Percentiles rank a stretch among this genome's conserved stretches.
Conservation (phyloP, 2,113 vertebrate species). For the Tragelaphus imberbis region DNA sequence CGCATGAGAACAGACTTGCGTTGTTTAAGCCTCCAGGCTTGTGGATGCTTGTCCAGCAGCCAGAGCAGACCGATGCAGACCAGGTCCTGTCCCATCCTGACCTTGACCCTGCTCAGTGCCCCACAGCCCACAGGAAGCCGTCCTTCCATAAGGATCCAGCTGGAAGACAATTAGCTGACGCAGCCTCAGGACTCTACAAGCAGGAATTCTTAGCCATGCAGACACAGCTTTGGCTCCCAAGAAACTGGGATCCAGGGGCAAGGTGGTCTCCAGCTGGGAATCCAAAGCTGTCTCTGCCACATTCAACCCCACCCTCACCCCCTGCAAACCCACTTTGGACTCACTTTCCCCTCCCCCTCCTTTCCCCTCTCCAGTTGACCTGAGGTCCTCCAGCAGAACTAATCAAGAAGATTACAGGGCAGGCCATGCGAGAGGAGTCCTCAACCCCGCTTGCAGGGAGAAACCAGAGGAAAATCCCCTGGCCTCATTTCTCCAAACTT, state of each 20-base stretch:
- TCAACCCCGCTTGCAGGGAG: fast-evolving
- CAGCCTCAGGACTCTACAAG: not conserved
- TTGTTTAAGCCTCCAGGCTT: not conserved
- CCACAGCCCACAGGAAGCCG: not conserved
- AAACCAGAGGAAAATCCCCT: not conserved
- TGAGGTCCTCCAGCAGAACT: not conserved
- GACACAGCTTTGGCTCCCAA: not conserved
- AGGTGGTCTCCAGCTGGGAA: not conserved
- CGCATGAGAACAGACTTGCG: fast-evolving
- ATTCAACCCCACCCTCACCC: not conserved
- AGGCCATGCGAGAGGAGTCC: fast-evolving
- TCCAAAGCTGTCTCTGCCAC: not conserved
- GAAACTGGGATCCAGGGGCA: fast-evolving
- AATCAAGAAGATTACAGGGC: not conserved
- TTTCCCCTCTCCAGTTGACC: fast-evolving
- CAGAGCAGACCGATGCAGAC: fast-evolving
- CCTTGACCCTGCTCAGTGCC: not conserved
- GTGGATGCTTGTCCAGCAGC: not conserved
- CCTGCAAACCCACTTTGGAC: not conserved
- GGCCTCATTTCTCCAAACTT: not conserved
- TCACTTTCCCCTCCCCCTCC: too few species aligned
- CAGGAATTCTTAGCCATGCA: not conserved
- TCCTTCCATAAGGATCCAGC: not conserved
- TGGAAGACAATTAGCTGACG: not conserved
- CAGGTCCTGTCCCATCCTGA: too few species aligned